A percentile compares a stretch with the other conserved stretches of the same genome.
Evolutionary conservation across 2,888 invertebrate species (phyloP).

Genomic region (Platypus cylindrus): DNA sequence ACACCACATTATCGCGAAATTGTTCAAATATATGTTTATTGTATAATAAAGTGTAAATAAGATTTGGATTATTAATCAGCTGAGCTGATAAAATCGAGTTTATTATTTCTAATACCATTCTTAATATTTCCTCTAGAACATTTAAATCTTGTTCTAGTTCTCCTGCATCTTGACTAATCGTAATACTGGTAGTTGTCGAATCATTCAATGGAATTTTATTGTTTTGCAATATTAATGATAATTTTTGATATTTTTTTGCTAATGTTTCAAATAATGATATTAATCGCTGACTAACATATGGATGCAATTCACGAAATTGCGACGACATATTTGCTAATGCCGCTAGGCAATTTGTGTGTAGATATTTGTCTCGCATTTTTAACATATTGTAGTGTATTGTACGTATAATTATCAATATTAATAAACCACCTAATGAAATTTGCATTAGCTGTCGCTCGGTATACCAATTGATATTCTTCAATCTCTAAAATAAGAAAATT

Average conservation of each 20-base stretch:
- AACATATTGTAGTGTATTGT: constrained; percentile 97
- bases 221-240: constrained; percentile 34
- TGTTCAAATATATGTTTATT: constrained; percentile 80
- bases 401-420: constrained; percentile 87
- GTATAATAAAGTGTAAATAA: constrained; percentile 91
- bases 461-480: constrained; percentile 88
- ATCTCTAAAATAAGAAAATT: constrained; percentile 44
- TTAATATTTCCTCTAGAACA: constrained; percentile 57
- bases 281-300: constrained; percentile 90
- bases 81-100: constrained; percentile 89
- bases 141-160: constrained; percentile 69
- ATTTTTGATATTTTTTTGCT: constrained; percentile 69
- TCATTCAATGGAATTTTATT: constrained; percentile 17
- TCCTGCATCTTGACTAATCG: constrained; percentile 22
- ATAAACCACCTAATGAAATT: constrained; percentile 86
- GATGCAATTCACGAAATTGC: constrained; percentile 82
- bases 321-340: constrained; percentile 98
- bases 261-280: constrained; percentile 85
- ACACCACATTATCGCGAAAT: constrained; percentile 76
- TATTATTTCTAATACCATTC: constrained; percentile 97
- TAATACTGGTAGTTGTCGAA: constrained; percentile 20
- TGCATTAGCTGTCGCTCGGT: constrained; percentile 82
- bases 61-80: constrained; percentile 75
- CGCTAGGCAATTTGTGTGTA: constrained; percentile 96
- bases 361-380: constrained; percentile 90